Evolutionary conservation across 2,113 vertebrate species (phyloP), one percentile per base, ranked within the genome.

Genomic region (Carollia perspicillata): DNA sequence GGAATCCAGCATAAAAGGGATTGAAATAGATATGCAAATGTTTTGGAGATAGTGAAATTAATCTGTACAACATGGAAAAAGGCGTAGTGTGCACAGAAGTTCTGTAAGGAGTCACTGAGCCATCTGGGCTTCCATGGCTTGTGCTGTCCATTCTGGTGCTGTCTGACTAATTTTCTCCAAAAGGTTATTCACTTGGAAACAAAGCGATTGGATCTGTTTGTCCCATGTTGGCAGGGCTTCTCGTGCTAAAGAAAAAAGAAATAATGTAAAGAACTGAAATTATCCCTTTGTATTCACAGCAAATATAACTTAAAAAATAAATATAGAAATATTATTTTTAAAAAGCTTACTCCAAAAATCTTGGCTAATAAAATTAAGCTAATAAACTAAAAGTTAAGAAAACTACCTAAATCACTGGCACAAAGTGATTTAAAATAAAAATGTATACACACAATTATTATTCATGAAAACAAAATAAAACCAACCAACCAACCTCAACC

Each of bases 161-260:
- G 99, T 99, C 97, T 98, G 98, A 40, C 99, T 99, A 92, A 99
- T 99, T 97, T 99, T 99, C 97, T 99, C 99, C 97, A 99, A 98
- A 37, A 99, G 99, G 97, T 99, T 99, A 98, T 99, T 99, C 90
- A 99, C 99, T 95, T 99, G 99, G 98, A 99, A 99, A 98, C 99
- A 99, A 93, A 99, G 98, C 0, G 99, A 99, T 96, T 99, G 99
- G 97, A 99, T 99, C 98, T 99, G 99, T 97, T 99, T 99, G 98
- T 99, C 99, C 99, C 99, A 99, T 0, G 99, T 99, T 6, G 99
- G 99, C 90, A 99, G 98, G 16, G 99, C 99, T 98, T 99, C 99
- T n/a, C 99, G 99, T 8, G 99, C 99, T 99, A 97, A 35, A 60
- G 49, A 72, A 66, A 78, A 95, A 93, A 84, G 58, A 9, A 47